Evolutionary conservation across 2,888 invertebrate species (phyloP), one percentile per base, ranked within the genome.

Genomic region (Aspidiotus destructor): DNA sequence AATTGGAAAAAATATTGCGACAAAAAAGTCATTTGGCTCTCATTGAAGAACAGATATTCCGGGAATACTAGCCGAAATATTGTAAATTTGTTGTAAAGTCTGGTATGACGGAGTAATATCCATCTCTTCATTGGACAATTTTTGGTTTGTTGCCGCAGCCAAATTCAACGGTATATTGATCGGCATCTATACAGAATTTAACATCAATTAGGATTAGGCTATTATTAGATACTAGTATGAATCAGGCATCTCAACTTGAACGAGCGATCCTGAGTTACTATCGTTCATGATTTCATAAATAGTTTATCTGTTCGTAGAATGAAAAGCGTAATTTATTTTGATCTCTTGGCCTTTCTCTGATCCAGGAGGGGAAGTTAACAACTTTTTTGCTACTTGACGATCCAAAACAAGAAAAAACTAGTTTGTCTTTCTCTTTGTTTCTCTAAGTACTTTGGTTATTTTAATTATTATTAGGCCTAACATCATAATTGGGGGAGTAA

Each of bases 1-100:
- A 28, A 28, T 28, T 3, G 28, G 5, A 28, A 28, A 28, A 28
- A 28, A 28, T 48, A 48, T 48, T 48, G 48, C 48, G 48, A 48
- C 2, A 48, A n/a, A 13, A 48, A 48, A 11, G 6, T n/a, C 48
- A 48, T 48, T 48, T 48, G 28, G 48, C 48, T 11, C 6, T n/a
- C 10, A 48, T 48, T 48, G n/a, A 11, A 13, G 48, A 6, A 48
- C 48, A 48, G n/a, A 11, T n/a, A 48, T 48, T 11, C 48, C 48
- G 48, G 48, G 48, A 13, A 48, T 48, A 48, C 48, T 48, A 48
- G 55, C 65, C 7, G 65, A 65, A 9, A 65, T 57, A 48, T 40
- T 63, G n/a, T 57, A 55, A 65, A 57, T 60, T 48, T 67, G 57
- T 17, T 58, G 44, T 58, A 67, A 58, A 40, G 67, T 52, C 60